Base-by-base conservation (phyloP, 2,888 invertebrate species). In the Hypolimnas misippus region DNA sequence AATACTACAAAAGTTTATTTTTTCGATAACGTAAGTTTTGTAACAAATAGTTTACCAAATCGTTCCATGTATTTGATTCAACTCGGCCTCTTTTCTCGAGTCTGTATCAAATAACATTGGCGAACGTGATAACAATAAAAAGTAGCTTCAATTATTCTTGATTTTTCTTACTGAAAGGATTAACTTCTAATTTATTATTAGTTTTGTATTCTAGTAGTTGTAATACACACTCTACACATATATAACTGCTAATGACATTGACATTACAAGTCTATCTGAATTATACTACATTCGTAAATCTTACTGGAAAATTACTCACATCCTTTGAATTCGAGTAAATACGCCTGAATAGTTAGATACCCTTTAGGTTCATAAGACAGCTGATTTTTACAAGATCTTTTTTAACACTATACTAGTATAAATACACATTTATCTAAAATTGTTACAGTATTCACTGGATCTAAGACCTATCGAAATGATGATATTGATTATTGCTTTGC, bases 401-500 rank as follows among this genome's bases (percentile, higher is more conserved):
- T 57, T 55, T 38, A 57, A 63, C 51, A 40, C 46, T 64, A 66
- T 46, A 14, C 63, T 66, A 78, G 65, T 72, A 73, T 66, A 71
- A 74, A 65, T 60, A 68, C 65, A 55, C 61, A 64, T 65, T 60
- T 58, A 67, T 68, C 67, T 68, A 68, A 65, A 70, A 66, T 53
- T 46, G 63, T 63, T 69, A 65, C 58, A 62, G 40, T 62, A 64
- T 25, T 51, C 57, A 69, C 65, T 68, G 64, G 53, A 53, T 72
- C 70, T 76, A 74, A 67, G 14, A 58, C 19, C 58, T 64, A 70
- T 70, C 74, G 66, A 73, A 70, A 70, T 72, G 64, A 73, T 76
- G 76, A 75, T 76, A 76, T 73, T 69, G 71, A 77, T 82, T 86
- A 86, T 85, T 86, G 85, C 85, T 86, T 82, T 73, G 65, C 64